phyloP scores from a whole-genome alignment of 2,797 vertebrate species.

The Pangasius macronema region DNA sequence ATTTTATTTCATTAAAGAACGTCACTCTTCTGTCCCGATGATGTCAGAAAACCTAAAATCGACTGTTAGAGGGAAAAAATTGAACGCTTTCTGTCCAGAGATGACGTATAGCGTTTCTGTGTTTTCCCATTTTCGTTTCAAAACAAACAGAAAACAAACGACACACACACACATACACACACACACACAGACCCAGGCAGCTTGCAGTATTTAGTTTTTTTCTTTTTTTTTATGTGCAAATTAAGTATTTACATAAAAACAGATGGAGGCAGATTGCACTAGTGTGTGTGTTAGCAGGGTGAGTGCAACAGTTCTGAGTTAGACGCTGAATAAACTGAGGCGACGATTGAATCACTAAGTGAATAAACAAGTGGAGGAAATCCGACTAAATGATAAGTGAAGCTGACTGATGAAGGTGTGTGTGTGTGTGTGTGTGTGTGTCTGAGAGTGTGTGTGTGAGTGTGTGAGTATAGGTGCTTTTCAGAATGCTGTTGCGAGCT shows the following conservation, averaged over 20 bases:
- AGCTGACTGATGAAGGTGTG: background rate
- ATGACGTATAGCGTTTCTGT: no score
- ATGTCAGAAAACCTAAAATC: no score
- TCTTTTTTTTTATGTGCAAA: background rate
- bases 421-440: background rate
- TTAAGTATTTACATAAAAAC: background rate
- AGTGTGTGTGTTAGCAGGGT: no score
- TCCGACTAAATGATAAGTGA: background rate
- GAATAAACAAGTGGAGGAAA: background rate
- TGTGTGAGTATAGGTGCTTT: background rate
- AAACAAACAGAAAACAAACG: no score
- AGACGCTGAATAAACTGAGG: background rate
- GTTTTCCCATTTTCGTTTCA: no score
- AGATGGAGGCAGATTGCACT: background rate
- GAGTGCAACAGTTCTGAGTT: background rate
- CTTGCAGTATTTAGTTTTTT: no score
- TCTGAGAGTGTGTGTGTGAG: constrained; percentile 6
- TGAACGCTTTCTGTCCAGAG: no score
- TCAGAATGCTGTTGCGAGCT: constrained; percentile 5
- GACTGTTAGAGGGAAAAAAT: no score
- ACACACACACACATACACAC: no score
- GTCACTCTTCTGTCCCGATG: no score
- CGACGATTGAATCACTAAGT: background rate
- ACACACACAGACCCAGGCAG: no score
- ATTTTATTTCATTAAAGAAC: no score